A percentile compares a stretch with the other conserved stretches of the same genome.
Conservation (phyloP, 2,888 invertebrate genomes). For the Drosophila colorata region DNA sequence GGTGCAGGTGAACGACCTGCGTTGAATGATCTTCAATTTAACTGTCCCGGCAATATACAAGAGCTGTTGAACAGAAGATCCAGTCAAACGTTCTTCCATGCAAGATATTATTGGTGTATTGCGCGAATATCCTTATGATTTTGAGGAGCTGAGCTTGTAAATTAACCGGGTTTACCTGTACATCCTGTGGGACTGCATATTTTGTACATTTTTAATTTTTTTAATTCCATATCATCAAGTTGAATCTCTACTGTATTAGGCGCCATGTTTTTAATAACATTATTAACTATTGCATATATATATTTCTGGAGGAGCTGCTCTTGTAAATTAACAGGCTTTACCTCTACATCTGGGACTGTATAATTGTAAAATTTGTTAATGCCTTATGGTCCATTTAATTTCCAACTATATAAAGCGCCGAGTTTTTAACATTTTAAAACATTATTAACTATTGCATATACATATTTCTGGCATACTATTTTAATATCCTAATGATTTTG, state of each 20-base stretch:
- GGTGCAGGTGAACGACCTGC: slow-evolving; percentile 39
- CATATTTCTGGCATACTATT: no score
- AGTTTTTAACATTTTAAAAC: no score
- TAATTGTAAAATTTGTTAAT: background rate
- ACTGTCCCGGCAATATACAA: slow-evolving; percentile 19
- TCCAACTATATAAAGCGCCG: no score
- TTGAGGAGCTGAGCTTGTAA: slow-evolving; percentile 17
- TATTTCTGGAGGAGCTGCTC: no score
- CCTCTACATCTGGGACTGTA: background rate
- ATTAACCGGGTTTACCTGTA: background rate
- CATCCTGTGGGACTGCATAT: no score
- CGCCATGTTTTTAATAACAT: no score
- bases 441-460: no score
- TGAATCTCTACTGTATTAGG: no score
- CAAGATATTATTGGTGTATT: slow-evolving; percentile 15
- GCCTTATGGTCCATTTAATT: no score
- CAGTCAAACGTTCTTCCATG: slow-evolving; percentile 35
- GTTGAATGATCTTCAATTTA: background rate
- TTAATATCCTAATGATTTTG: no score
- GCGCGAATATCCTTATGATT: background rate
- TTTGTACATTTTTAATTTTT: background rate
- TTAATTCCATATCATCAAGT: no score
- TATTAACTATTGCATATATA: no score
- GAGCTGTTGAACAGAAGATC: slow-evolving; percentile 15
- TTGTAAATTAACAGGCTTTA: background rate